These are phyloP conservation scores for Drosophila gunungcola DNA, from an alignment of 1,140 invertebrate species.

Conservation along the genomic window DNA sequence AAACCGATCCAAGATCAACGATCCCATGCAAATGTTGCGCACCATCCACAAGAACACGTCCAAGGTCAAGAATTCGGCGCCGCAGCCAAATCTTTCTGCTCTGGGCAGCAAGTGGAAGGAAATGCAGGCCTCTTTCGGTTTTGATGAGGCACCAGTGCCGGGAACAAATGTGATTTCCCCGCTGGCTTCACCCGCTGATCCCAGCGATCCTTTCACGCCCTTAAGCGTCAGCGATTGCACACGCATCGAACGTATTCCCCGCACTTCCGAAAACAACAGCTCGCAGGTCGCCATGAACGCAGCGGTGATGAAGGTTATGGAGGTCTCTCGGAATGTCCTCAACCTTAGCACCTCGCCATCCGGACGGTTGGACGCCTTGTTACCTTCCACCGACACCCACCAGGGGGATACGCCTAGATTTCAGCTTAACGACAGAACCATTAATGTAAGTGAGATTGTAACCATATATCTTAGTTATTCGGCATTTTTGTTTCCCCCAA, in stretches of 20 bases:
- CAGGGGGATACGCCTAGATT: slow-evolving; percentile 40
- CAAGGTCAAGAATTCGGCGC: slow-evolving; percentile 18
- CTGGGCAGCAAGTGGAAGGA: slow-evolving; percentile 75
- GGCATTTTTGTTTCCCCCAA: too few species aligned
- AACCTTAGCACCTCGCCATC: slow-evolving; percentile 81
- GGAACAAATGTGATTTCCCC: slow-evolving; percentile 21
- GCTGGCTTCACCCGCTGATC: slow-evolving; percentile 2
- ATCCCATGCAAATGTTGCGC: slow-evolving; percentile 69
- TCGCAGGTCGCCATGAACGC: slow-evolving; percentile 52
- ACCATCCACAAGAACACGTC: slow-evolving; percentile 65
- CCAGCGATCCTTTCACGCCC: slow-evolving; percentile 42
- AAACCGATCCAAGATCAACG: slow-evolving; percentile 75
- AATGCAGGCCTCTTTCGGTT: slow-evolving; percentile 62
- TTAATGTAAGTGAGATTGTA: slow-evolving; percentile 36
- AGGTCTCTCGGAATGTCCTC: slow-evolving; percentile 66
- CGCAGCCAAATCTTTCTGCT: slow-evolving; percentile 44
- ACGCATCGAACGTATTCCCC: slow-evolving; percentile 51
- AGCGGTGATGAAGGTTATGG: slow-evolving; percentile 69
- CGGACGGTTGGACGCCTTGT: slow-evolving; percentile 72
- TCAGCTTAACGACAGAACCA: slow-evolving; percentile 52
- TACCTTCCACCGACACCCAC: slow-evolving; percentile 24
- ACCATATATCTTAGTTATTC: not conserved
- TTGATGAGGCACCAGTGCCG: slow-evolving; percentile 39
- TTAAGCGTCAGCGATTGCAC: slow-evolving; percentile 63
- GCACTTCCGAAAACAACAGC: slow-evolving; percentile 32